Evolutionary conservation across 1,140 invertebrate genomes (phyloP), one percentile per base, ranked within the genome.

Genomic region (Drosophila subobscura): DNA sequence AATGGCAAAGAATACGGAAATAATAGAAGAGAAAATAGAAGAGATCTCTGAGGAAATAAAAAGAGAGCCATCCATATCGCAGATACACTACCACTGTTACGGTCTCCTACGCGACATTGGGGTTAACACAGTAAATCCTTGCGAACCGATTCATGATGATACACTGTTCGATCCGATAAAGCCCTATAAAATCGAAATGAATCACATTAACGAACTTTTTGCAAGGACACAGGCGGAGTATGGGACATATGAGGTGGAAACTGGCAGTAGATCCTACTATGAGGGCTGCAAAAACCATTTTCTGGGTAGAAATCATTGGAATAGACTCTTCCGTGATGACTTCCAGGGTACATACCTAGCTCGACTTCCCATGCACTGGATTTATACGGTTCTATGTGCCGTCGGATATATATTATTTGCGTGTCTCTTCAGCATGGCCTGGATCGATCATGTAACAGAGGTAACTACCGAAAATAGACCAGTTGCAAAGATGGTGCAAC

Each of bases 261-360:
- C 5, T 1, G 12, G 16, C 0, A 29, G 46, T 4, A 42, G 63
- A 4, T 0, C 14, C 2, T 75, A 66, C 42, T 33, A 68, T 20
- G 20, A 61, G 4, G 70, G 52, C 12, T 83, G 52, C 10, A 53
- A 83, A 51, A 51, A 71, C 42, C 79, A 83, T 50, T 83, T 83
- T 66, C 79, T 73, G 0, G n/a, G 37, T 1, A n/a, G 0, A 1
- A 25, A 5, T 0, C 6, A 5, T 1, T 81, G 72, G 58, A 57
- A 58, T 7, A 22, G 40, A 0, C 25, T 51, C 2, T 45, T 76
- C 8, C 66, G 50, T 33, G 41, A 71, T 3, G 46, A 16, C 12
- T 10, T 0, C 0, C 16, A 42, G 5, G 20, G 47, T 4, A 58
- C 7, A 5, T 51, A 54, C 10, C 14, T 51, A 10, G 10, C 56